Base-by-base conservation (phyloP, 2,888 invertebrate genomes). In the Pseudanteris insignis region DNA sequence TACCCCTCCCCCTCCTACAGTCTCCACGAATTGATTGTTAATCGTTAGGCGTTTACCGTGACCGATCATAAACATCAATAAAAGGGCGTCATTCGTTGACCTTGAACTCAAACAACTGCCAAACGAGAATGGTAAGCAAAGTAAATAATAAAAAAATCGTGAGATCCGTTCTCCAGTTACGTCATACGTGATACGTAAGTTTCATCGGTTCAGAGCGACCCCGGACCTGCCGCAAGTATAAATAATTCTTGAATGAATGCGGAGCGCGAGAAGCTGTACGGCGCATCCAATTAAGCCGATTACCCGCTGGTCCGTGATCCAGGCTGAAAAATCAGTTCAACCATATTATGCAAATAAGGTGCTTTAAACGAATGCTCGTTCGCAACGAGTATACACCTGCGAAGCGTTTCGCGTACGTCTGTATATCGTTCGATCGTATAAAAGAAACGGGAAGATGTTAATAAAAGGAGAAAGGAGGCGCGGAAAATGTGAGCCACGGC, bases 281-380 rank as follows among this genome's bases (percentile, higher is more conserved):
- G 11, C 8, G 21, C 43, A 18, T 30, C 44, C 50, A 57, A 57
- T 57, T 48, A 57, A 57, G 38, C 43, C 37, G 48, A 57, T 41
- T 41, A 38, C 15, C 18, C 10, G 30, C 11, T 6, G 4, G 18
- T 11, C 7, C 28, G 38, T 15, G 41, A 30, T 30, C 13, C 18
- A 11, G 43, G 8, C 33, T 9, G 14, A 11, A 1, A 33, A 12
- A 37, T 44, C 43, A 53, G 15, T 51, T 14, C 25, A 21, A 15
- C 15, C 48, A 10, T 37, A 57, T 41, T 48, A 48, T 48, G 57
- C 14, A 50, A 50, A 48, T 57, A 37, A 14, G 37, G 13, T 7
- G 47, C 40, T 29, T 47, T 43, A 46, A 57, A 28, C 36, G 48
- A 38, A 57, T 43, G 57, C 37, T 43, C 43, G 50, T 50, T 50